Percentiles rank a stretch among this genome's conserved stretches.
Evolutionary conservation across 2,797 vertebrate genomes (phyloP).

Genomic region (Malurus leucopterus): DNA sequence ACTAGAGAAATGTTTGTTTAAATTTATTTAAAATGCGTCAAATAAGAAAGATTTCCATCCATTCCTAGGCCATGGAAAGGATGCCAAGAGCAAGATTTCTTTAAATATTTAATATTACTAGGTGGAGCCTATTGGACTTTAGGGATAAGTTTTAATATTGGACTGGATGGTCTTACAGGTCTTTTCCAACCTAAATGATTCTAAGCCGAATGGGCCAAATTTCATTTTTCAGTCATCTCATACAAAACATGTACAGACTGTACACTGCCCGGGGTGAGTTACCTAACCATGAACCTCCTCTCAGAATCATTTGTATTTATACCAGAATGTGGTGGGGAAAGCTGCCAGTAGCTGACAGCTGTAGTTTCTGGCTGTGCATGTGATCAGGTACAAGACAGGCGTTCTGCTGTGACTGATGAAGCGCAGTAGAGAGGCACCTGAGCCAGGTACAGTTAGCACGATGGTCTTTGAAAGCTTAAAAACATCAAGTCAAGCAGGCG

Average conservation of each 20-base stretch:
- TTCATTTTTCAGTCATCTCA: background rate
- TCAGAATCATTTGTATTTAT: background rate
- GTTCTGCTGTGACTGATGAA: background rate
- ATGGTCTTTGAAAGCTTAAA: background rate
- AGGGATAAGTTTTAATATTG: background rate
- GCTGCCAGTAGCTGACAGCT: background rate
- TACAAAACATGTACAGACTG: background rate
- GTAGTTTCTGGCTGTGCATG: background rate
- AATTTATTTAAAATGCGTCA: background rate
- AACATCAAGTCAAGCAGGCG: background rate
- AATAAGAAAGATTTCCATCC: background rate
- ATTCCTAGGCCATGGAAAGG: background rate
- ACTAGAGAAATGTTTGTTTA: background rate
- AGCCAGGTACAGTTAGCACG: background rate
- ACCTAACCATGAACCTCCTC: background rate
- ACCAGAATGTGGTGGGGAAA: background rate
- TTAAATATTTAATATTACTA: background rate
- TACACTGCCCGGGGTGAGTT: rapidly evolving
- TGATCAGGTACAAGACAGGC: rapidly evolving
- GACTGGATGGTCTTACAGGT: background rate
- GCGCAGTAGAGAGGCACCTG: background rate
- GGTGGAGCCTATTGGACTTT: background rate
- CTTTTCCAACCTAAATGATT: background rate
- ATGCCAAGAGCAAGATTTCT: background rate
- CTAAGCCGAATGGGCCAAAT: background rate